Evolutionary conservation across 2,113 vertebrate species (phyloP).

Genomic region (Zeus faber): DNA sequence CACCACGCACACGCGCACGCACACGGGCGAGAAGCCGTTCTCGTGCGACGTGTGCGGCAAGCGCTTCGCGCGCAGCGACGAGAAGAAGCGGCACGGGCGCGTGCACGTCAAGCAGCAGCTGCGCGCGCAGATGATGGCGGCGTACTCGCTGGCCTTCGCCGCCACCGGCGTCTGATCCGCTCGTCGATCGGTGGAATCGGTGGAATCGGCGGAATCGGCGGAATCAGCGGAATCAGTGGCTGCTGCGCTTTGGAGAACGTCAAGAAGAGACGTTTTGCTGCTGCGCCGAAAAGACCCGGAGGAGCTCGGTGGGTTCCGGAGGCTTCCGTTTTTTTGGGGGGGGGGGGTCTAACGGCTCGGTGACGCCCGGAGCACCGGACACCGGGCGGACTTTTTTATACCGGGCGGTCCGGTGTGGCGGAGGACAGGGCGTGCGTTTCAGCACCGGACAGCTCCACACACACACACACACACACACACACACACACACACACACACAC

Average conservation of each 20-base stretch:
- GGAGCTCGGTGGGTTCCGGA: no score
- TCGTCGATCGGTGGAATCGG: neutral
- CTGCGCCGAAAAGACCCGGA: no score
- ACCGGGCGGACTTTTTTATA: neutral
- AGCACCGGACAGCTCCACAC: slow-evolving; percentile 10
- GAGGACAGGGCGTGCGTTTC: neutral
- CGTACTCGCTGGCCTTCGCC: slow-evolving; percentile 60
- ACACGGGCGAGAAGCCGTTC: slow-evolving; percentile 94
- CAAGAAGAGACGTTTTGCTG: no score
- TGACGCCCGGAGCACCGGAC: no score
- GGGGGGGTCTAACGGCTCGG: no score
- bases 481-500: no score
- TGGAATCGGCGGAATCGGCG: no score
- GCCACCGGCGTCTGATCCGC: slow-evolving; percentile 49
- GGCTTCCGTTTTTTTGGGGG: no score
- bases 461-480: no score
- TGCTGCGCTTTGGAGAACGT: no score
- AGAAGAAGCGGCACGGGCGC: slow-evolving; percentile 90
- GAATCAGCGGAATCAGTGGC: no score
- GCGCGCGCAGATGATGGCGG: slow-evolving; percentile 69
- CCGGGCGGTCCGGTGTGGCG: no score
- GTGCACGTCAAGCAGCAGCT: slow-evolving; percentile 89
- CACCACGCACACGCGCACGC: slow-evolving; percentile 94
- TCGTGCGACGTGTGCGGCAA: slow-evolving; percentile 94
- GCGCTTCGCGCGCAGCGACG: slow-evolving; percentile 88